Base-by-base conservation (phyloP, 2,797 vertebrate genomes). In the Sebastes baramenuke region DNA sequence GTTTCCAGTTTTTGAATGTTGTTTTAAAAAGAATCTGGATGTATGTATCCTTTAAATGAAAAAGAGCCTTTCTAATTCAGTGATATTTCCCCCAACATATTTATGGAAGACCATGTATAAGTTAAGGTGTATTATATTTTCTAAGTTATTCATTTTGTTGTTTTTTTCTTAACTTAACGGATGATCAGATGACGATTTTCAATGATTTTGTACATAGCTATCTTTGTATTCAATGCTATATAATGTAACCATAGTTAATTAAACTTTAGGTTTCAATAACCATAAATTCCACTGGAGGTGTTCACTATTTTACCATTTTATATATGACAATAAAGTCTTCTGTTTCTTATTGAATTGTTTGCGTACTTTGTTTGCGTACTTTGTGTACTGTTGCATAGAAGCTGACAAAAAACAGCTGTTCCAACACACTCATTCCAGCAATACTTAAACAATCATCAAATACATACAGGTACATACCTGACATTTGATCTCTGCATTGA, bases 241-340 rank as follows among this genome's bases (percentile, higher is more conserved):
- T 38, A 38, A 38, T 38, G 0, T 38, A 38, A 38, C 36, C 0
- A 38, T 38, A 38, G 36, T 38, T 0, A 0, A 38, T 38, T 0
- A 38, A 6, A 38, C 2, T 38, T 38, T 14, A 14, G 0, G 36
- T 38, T 38, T 38, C 0, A 38, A 46, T 55, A 58, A 71, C 5
- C n/a, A 12, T 8, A 22, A 27, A 18, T 16, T 30, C 4, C 25
- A 5, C 2, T 24, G 0, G 5, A 56, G 4, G 8, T 56, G 13
- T 68, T 61, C 5, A 13, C 22, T 12, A 2, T 54, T 38, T 38
- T 27, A 32, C 6, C 1, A 46, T 49, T 56, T 11, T 25, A 20
- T 13, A 34, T 5, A 6, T n/a, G 13, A n/a, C 10, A 76, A 62
- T 82, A 72, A 77, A 68, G 20, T 52, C 5, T 55, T 22, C 5